Evolutionary conservation across 2,888 invertebrate genomes (phyloP).

Genomic region (Fragum sueziense): DNA sequence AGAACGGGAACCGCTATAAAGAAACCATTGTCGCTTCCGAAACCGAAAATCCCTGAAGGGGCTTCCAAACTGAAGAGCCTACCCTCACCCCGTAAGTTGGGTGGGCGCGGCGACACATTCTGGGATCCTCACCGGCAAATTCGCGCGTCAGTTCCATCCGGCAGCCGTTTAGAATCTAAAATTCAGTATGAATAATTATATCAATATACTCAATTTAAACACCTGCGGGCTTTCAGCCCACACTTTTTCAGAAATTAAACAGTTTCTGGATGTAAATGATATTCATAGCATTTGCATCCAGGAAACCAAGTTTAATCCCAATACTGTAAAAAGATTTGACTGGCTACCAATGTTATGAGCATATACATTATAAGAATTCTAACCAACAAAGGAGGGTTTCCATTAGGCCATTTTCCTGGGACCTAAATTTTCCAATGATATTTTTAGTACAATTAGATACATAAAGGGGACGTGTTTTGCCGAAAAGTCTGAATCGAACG

Average conservation of each 20-base stretch:
- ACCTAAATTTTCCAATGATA: too few species aligned
- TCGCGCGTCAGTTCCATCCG: background rate
- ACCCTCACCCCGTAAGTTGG: background rate
- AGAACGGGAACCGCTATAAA: too few species aligned
- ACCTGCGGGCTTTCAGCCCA: constrained; percentile 8
- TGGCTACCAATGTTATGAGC: too few species aligned
- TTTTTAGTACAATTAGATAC: too few species aligned
- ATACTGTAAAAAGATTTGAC: background rate
- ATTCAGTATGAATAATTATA: background rate
- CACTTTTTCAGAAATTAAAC: constrained; percentile 2
- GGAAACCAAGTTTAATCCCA: constrained; percentile 1
- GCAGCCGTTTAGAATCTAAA: background rate
- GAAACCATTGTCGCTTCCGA: too few species aligned
- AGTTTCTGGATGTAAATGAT: background rate
- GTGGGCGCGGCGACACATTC: background rate
- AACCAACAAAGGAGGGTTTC: too few species aligned
- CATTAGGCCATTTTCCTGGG: too few species aligned
- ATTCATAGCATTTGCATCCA: background rate
- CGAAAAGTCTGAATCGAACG: too few species aligned
- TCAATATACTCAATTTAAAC: background rate
- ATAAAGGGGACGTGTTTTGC: too few species aligned
- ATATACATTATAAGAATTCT: too few species aligned
- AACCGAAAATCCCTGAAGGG: background rate
- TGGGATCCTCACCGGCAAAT: background rate
- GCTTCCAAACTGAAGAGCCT: background rate